A percentile compares a stretch with the other conserved stretches of the same genome.
Conservation (phyloP, 2,888 invertebrate genomes). For the Candidula unifasciata region DNA sequence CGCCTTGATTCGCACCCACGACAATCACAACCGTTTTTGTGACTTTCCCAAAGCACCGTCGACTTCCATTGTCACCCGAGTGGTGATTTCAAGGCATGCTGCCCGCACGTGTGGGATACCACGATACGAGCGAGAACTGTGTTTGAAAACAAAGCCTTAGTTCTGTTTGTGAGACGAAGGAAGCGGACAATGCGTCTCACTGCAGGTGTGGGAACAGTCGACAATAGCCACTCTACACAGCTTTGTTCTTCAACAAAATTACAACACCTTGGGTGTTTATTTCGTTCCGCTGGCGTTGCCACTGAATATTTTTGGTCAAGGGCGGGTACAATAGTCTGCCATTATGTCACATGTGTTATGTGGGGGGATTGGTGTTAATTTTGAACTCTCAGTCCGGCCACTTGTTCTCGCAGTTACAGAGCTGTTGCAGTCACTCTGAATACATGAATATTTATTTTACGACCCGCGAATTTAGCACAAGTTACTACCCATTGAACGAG, state of each 20-base stretch:
- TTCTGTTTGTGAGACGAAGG: not conserved
- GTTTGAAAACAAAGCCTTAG: not conserved
- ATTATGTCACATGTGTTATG: too few relatives aligned
- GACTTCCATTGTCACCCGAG: not conserved
- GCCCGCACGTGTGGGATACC: not conserved
- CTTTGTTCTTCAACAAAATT: not conserved
- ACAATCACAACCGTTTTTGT: not conserved
- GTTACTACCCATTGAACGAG: too few relatives aligned
- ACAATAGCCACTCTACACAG: not conserved
- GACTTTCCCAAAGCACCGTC: not conserved
- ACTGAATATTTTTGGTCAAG: not conserved
- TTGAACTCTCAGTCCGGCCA: too few relatives aligned
- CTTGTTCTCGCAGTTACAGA: too few relatives aligned
- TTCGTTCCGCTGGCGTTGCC: not conserved
- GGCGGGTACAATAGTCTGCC: too few relatives aligned
- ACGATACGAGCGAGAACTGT: not conserved
- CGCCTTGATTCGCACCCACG: not conserved
- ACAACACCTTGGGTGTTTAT: not conserved
- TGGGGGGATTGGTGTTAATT: too few relatives aligned
- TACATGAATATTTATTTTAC: too few relatives aligned
- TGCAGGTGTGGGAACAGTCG: not conserved
- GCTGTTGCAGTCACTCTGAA: too few relatives aligned
- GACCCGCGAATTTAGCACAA: not conserved
- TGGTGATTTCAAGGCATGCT: not conserved
- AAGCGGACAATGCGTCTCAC: not conserved